Base-by-base conservation (phyloP, 92 coral and sea anemone species). In the Parazoanthus swiftii region DNA sequence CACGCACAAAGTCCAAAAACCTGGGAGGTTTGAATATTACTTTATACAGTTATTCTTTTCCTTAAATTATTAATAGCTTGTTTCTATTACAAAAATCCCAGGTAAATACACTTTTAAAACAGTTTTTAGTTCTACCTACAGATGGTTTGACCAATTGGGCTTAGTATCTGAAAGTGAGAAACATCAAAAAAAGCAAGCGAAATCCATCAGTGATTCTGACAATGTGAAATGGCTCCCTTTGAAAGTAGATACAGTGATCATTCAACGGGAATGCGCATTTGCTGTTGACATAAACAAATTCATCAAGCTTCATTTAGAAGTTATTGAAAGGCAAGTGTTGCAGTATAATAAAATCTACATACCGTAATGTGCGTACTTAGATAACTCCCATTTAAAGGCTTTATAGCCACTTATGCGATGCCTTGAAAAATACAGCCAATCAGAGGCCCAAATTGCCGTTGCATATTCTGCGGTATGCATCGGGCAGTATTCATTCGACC, bases 131-230 rank as follows among this genome's bases (percentile, higher is more conserved):
- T 81, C 21, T 73, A 26, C 36, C 21, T 88, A n/a, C 76, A 91
- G 93, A 51, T 91, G 91, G 93, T 80, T 88, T 23, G 66, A 81
- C 33, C 89, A 88, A 38, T 88, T 84, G 89, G 91, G 91, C 13
- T 48, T 91, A 0, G 75, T 77, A 26, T 80, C 86, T 67, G 80
- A 86, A 71, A 79, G 88, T 54, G 93, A 91, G 21, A 89, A 89
- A 75, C 38, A 85, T 78, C 91, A 88, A 72, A 78, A 91, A 42
- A 8, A 42, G 38, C 85, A 86, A 42, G 88, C 91, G 11, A 33
- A 35, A 77, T 81, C 86, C 67, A 88, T 88, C 73, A 81, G 80
- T n/a, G 82, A 89, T 48, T 81, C 91, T 25, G 91, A 71, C 58
- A 84, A 89, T 89, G 85, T 23, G 74, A 89, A 77, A 89, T 89